phyloP scores from a whole-genome alignment of 64 coral and sea anemone species.

The Stylophora pistillata region DNA sequence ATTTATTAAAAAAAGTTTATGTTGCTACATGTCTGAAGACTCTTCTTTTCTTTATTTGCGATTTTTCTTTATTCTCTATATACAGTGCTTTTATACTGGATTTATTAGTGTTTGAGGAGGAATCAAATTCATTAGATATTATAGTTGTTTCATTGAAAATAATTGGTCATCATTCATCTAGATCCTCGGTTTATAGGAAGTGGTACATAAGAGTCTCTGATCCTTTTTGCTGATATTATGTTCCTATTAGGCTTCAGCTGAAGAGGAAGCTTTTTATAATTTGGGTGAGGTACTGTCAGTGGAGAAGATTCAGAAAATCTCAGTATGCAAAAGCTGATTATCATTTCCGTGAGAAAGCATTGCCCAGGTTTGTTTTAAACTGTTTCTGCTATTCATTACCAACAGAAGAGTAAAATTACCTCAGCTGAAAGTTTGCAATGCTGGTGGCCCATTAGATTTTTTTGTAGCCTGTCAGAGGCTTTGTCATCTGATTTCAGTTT shows the following conservation, averaged over 20 bases:
- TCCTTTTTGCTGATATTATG: not conserved
- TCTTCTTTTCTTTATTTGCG: no score
- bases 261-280: conserved; percentile 34
- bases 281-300: conserved; percentile 65
- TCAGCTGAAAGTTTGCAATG: not conserved
- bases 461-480: not conserved
- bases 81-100: no score
- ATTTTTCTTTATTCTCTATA: no score
- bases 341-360: conserved; percentile 54
- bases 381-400: not conserved
- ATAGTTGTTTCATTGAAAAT: no score
- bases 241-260: conserved; percentile 40
- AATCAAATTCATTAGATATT: no score
- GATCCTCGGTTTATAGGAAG: not conserved
- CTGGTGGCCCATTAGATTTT: not conserved
- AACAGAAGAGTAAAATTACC: not conserved
- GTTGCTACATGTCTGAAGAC: no score
- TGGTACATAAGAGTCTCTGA: not conserved
- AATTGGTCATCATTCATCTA: not conserved
- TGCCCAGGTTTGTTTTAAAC: conserved; percentile 69
- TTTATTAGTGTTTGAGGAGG: no score
- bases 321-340: conserved; percentile 75
- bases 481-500: no score
- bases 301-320: conserved; percentile 65
- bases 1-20: no score